These are phyloP conservation scores for Tribolium freemani DNA, from an alignment of 2,888 invertebrate species.

Conservation along the genomic window DNA sequence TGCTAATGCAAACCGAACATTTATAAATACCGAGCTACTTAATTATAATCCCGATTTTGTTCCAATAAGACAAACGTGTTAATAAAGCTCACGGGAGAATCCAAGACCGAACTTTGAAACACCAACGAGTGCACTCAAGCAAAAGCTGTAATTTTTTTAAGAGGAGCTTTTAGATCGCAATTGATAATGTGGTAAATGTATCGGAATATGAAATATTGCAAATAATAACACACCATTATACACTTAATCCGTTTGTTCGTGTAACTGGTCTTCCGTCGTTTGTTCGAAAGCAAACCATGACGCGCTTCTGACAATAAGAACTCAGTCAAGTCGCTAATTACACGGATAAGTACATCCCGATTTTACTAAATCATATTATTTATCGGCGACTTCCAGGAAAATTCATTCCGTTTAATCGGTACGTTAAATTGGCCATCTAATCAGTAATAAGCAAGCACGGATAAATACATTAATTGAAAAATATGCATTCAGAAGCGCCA, in stretches of 20 bases:
- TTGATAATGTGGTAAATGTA: conserved; percentile 37
- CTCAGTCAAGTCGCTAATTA: conserved; percentile 41
- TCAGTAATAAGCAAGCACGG: conserved; percentile 11
- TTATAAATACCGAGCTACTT: conserved; percentile 56
- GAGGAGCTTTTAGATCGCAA: conserved; percentile 19
- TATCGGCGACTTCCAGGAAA: conserved; percentile 28
- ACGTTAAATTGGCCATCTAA: conserved; percentile 17
- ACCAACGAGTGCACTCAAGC: conserved; percentile 3
- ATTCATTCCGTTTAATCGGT: conserved; percentile 14
- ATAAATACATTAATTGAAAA: background rate
- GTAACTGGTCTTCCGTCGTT: conserved; percentile 65
- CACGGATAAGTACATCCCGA: conserved; percentile 33
- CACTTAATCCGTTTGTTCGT: conserved; percentile 61
- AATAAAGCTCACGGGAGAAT: conserved; percentile 24
- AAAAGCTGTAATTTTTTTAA: conserved; percentile 14
- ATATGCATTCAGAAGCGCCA: background rate
- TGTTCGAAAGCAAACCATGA: conserved; percentile 65
- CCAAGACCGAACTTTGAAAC: conserved; percentile 14
- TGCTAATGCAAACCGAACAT: conserved; percentile 59
- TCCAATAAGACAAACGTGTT: conserved; percentile 30
- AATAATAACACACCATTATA: conserved; percentile 63
- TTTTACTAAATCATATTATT: conserved; percentile 38
- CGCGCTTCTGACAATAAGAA: conserved; percentile 57
- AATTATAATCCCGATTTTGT: conserved; percentile 53
- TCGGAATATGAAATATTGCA: conserved; percentile 62